phyloP scores from a whole-genome alignment of 2,888 invertebrate genomes.

The Troides helena region DNA sequence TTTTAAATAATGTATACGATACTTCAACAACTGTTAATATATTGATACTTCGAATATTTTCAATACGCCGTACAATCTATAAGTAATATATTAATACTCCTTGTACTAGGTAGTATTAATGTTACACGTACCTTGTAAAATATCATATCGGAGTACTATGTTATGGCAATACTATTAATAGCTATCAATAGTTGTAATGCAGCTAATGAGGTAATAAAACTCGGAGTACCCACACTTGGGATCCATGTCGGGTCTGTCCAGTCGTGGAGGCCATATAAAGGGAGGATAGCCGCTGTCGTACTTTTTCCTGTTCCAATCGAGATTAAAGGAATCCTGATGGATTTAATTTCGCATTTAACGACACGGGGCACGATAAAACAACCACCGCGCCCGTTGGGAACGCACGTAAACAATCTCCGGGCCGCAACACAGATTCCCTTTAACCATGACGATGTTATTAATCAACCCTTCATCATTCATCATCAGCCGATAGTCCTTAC shows the following conservation, averaged over 20 bases:
- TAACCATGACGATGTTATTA: background rate
- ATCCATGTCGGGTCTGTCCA: constrained; percentile 4
- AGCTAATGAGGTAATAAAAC: constrained; percentile 13
- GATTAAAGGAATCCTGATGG: constrained; percentile 11
- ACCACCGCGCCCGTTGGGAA: background rate
- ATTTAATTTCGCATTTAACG: constrained; percentile 16
- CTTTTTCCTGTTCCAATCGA: constrained; percentile 3
- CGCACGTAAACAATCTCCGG: background rate
- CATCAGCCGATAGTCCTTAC: no score
- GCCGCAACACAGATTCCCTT: background rate
- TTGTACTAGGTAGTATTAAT: no score
- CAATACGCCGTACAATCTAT: no score
- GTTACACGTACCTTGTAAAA: no score
- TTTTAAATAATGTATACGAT: no score
- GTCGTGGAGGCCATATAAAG: constrained; percentile 19
- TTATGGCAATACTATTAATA: background rate
- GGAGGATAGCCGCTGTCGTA: constrained; percentile 4
- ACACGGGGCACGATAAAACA: constrained; percentile 1
- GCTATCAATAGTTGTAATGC: background rate
- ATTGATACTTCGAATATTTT: no score
- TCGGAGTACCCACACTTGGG: background rate
- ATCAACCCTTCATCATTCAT: no score
- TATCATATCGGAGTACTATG: no score
- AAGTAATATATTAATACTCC: no score
- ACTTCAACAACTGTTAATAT: no score